Evolutionary conservation across 2,797 vertebrate genomes (phyloP).

Genomic region (Malacoctenus gilli): DNA sequence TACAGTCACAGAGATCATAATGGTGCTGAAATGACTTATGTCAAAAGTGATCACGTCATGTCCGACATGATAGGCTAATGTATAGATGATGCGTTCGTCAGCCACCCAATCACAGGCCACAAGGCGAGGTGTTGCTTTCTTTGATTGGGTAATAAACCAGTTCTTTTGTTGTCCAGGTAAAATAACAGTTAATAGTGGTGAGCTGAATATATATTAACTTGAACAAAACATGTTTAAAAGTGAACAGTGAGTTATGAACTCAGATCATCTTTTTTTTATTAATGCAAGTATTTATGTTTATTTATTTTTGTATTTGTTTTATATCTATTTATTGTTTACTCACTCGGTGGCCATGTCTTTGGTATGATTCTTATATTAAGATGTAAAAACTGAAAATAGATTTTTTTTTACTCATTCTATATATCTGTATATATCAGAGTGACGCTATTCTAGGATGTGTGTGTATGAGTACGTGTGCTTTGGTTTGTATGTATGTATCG

Average conservation of each 20-base stretch:
- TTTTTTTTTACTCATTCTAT: constrained; percentile 78
- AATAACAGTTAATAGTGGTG: constrained; percentile 59
- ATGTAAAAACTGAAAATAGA: constrained; percentile 80
- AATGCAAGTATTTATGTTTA: constrained; percentile 79
- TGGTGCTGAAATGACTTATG: constrained; percentile 66
- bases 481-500: constrained; percentile 66
- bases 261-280: constrained; percentile 69
- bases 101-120: constrained; percentile 28
- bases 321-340: constrained; percentile 82
- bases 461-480: constrained; percentile 71
- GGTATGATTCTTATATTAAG: constrained; percentile 82
- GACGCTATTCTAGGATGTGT: constrained; percentile 66
- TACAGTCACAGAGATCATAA: constrained; percentile 45
- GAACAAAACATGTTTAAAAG: constrained; percentile 62
- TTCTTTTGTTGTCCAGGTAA: constrained; percentile 57
- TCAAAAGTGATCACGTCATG: constrained; percentile 48
- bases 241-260: constrained; percentile 58
- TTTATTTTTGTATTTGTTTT: constrained; percentile 85
- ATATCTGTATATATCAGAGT: constrained; percentile 83
- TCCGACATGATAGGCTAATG: constrained; percentile 56
- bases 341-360: constrained; percentile 85
- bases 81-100: constrained; percentile 52
- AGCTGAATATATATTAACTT: constrained; percentile 67
- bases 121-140: constrained; percentile 19
- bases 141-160: constrained; percentile 42